Evolutionary conservation across 1,140 invertebrate species (phyloP).

Genomic region (Aphidius ervi): DNA sequence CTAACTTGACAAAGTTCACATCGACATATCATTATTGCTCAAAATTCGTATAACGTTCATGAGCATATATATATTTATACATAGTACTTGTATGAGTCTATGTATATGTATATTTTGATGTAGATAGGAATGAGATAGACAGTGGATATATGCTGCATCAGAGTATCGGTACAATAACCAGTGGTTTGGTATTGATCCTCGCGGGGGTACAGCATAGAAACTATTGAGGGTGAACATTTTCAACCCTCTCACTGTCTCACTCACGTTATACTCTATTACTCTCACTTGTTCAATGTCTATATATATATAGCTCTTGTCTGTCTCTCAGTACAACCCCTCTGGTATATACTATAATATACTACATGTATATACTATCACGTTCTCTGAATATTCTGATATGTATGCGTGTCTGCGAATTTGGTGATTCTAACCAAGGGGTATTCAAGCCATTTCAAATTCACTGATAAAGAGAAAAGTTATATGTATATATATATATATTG

Average conservation of each 20-base stretch:
- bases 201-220: constrained; percentile 27
- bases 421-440: not conserved
- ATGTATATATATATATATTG: too few relatives aligned
- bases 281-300: too few relatives aligned
- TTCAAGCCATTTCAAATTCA: too few relatives aligned
- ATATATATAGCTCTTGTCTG: too few relatives aligned
- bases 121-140: constrained; percentile 2
- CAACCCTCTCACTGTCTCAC: too few relatives aligned
- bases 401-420: constrained; percentile 3
- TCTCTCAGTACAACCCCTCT: too few relatives aligned
- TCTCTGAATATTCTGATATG: not conserved
- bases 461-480: too few relatives aligned
- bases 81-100: not conserved
- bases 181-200: constrained; percentile 44
- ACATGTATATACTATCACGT: constrained; percentile 16
- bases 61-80: too few relatives aligned
- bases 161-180: constrained; percentile 43
- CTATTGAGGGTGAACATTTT: too few relatives aligned
- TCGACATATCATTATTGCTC: constrained; percentile 28
- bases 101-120: not conserved
- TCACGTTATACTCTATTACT: too few relatives aligned
- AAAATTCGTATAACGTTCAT: constrained; percentile 18
- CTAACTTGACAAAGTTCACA: not conserved
- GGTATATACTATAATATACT: not conserved
- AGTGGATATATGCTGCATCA: constrained; percentile 21